Conservation (phyloP, 2,113 vertebrate genomes). For the Paralichthys olivaceus region DNA sequence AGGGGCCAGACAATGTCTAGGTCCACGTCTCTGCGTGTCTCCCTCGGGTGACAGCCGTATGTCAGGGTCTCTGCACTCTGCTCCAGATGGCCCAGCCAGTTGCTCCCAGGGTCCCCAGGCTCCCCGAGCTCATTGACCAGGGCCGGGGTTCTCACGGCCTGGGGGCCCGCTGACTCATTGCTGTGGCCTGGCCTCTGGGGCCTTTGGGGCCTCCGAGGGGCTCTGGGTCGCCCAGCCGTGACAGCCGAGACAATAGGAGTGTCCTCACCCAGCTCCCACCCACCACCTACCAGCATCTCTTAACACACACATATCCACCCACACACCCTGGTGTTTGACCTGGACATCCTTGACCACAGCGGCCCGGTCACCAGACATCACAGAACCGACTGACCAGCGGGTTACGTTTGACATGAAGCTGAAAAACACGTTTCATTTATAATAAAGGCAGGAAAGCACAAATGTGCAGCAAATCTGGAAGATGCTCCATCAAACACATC, state of each 20-base stretch:
- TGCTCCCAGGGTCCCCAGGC: conserved; percentile 72
- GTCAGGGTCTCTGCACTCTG: conserved; percentile 78
- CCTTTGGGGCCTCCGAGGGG: conserved; percentile 76
- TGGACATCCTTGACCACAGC: conserved; percentile 52
- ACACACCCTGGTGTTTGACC: conserved; percentile 49
- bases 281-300: conserved; percentile 60
- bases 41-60: conserved; percentile 74
- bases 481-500: conserved; percentile 19
- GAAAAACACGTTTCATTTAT: not conserved
- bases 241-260: conserved; percentile 79
- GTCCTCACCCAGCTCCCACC: conserved; percentile 65
- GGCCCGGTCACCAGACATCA: conserved; percentile 27
- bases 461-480: not conserved
- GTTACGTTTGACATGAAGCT: not conserved
- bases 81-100: conserved; percentile 78
- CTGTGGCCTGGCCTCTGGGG: conserved; percentile 75
- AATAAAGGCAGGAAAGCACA: conserved; percentile 8
- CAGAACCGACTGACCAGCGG: not conserved
- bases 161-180: conserved; percentile 73
- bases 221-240: conserved; percentile 73
- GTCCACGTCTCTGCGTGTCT: conserved; percentile 59
- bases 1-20: conserved; percentile 61
- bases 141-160: conserved; percentile 81
- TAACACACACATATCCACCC: conserved; percentile 48
- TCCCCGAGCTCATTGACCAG: conserved; percentile 74